Evolutionary conservation across 1,140 invertebrate genomes (phyloP).

Genomic region (Tetramorium parvispinum): DNA sequence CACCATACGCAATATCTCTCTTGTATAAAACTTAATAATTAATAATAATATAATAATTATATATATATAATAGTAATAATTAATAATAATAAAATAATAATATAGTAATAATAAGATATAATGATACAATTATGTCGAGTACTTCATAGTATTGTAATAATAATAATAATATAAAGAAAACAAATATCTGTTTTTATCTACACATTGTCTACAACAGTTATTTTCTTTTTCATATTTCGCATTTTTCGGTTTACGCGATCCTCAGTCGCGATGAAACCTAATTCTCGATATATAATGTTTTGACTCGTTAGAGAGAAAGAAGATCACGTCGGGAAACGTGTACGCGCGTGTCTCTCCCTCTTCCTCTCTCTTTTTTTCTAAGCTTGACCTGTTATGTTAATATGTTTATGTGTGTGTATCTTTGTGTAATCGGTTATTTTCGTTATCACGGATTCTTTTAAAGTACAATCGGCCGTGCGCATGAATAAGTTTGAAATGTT

Average conservation of each 20-base stretch:
- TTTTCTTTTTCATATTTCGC: slow-evolving; percentile 31
- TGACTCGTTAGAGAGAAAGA: slow-evolving; percentile 35
- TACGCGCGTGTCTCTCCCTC: neutral
- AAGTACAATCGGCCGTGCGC: slow-evolving; percentile 42
- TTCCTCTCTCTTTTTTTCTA: slow-evolving; percentile 4
- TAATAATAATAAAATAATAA: slow-evolving; percentile 66
- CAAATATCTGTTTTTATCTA: slow-evolving; percentile 77
- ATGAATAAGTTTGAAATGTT: slow-evolving; percentile 32
- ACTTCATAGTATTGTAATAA: slow-evolving; percentile 63
- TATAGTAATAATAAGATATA: slow-evolving; percentile 66
- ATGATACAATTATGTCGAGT: slow-evolving; percentile 66
- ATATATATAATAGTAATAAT: slow-evolving; percentile 73
- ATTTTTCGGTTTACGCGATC: slow-evolving; percentile 37
- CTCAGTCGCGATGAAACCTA: slow-evolving; percentile 20
- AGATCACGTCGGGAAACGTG: slow-evolving; percentile 35
- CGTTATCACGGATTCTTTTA: slow-evolving; percentile 30
- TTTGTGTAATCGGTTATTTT: slow-evolving; percentile 24
- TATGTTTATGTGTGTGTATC: neutral
- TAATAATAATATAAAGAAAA: slow-evolving; percentile 75
- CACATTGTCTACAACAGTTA: slow-evolving; percentile 66
- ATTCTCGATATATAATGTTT: slow-evolving; percentile 27
- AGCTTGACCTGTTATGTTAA: slow-evolving; percentile 6
- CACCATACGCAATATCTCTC: slow-evolving; percentile 73
- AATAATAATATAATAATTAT: slow-evolving; percentile 62
- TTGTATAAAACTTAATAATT: slow-evolving; percentile 70